These are phyloP conservation scores for Lithophane ornitopus DNA, from an alignment of 2,888 invertebrate genomes.

Conservation along the genomic window DNA sequence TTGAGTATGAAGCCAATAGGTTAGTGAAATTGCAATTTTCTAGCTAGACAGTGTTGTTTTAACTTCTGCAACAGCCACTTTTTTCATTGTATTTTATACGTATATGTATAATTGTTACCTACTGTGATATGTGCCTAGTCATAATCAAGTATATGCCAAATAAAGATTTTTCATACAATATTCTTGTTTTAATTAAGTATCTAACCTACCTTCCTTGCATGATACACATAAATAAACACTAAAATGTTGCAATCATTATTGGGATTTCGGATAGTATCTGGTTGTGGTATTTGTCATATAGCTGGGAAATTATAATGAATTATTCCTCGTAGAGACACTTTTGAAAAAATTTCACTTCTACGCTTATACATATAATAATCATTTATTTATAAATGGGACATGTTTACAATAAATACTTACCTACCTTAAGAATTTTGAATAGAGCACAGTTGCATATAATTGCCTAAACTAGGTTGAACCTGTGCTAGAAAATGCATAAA, in stretches of 20 bases:
- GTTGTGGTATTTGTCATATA: background rate
- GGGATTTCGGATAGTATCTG: background rate
- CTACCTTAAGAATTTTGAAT: too few species aligned
- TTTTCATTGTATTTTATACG: slow-evolving; percentile 13
- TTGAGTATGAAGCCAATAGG: background rate
- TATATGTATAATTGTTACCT: slow-evolving; percentile 26
- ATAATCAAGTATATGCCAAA: slow-evolving; percentile 53
- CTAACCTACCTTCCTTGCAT: slow-evolving; percentile 13
- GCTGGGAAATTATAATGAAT: background rate
- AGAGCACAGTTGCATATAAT: too few species aligned
- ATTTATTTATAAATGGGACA: too few species aligned
- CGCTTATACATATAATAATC: too few species aligned
- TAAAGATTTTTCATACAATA: slow-evolving; percentile 44
- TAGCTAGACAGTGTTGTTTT: background rate
- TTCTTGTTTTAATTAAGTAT: slow-evolving; percentile 7
- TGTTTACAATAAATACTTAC: too few species aligned
- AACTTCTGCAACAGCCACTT: background rate
- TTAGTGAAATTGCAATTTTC: background rate
- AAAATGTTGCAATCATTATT: background rate
- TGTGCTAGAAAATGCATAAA: too few species aligned
- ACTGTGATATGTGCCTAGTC: slow-evolving; percentile 71
- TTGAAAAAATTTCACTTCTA: too few species aligned
- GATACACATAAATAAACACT: slow-evolving; percentile 1
- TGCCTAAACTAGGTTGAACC: too few species aligned
- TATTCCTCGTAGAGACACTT: too few species aligned